Base-by-base conservation (phyloP, 2,888 invertebrate genomes). In the Orthosia gracilis region DNA sequence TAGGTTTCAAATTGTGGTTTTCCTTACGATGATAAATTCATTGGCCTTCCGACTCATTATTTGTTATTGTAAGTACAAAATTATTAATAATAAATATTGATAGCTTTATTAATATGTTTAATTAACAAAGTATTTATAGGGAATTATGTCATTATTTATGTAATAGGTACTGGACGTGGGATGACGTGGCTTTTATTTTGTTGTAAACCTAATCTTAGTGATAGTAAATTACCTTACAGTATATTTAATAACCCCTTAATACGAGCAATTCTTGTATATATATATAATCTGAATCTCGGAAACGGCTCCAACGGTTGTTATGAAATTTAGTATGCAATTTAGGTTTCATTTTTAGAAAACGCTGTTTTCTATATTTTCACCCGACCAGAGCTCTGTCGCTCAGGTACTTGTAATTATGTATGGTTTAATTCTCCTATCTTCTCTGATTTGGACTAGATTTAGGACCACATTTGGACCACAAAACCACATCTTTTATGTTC, bases 1-100 rank as follows among this genome's bases (percentile, higher is more conserved):
- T 40, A 40, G 40, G 40, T 26, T 80, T 49, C 55, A 62, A 76
- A 70, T 64, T 78, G 80, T 57, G 80, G 80, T 80, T 80, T 80
- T 80, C 80, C 80, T 80, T 49, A 12, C 57, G 31, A 67, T 72
- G 66, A 72, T 67, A 76, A 52, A 50, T 63, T 67, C 18, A 49
- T 26, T 55, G 55, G 17, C 50, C 61, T 61, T 69, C 63, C 7
- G 13, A 55, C 18, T 40, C 17, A 79, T 52, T 73, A 68, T 58
- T 59, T 76, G 47, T 80, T 80, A 50, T 64, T 80, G 40, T 62
- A 9, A 26, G 17, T n/a, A 65, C n/a, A 40, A 23, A 54, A 80
- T 73, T 47, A 69, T 47, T 52, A 73, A 61, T 73, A 47, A 55
- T 76, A 62, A 18, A 49, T 49, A 40, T 50, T 11, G 50, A 49